phyloP scores from a whole-genome alignment of 2,797 vertebrate species.

The Orestias chungarensis region DNA sequence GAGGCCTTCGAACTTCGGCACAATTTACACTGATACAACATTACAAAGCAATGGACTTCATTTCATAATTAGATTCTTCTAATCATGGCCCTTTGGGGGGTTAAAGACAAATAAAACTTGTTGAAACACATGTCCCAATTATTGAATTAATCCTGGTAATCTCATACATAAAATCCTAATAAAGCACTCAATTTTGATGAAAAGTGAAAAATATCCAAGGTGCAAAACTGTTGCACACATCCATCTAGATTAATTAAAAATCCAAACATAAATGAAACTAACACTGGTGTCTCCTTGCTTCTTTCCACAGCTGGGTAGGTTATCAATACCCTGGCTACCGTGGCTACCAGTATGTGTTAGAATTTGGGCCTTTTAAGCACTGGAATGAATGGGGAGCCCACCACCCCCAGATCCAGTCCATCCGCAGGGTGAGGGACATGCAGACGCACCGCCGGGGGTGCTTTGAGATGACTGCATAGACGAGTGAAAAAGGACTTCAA shows the following conservation, averaged over 20 bases:
- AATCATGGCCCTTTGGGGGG: no score
- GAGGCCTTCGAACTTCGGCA: not conserved
- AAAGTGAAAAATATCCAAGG: not conserved
- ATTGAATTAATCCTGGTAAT: not conserved
- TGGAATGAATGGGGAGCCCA: conserved; percentile 87
- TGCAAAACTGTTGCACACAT: not conserved
- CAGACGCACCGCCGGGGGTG: conserved; percentile 84
- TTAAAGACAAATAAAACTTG: not conserved
- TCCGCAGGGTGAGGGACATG: conserved; percentile 86
- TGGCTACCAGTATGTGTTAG: conserved; percentile 86
- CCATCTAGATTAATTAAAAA: not conserved
- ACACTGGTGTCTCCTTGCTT: conserved; percentile 12
- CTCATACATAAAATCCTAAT: not conserved
- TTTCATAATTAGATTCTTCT: not conserved
- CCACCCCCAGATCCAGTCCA: conserved; percentile 86
- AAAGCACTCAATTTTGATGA: not conserved
- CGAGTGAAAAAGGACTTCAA: conserved; percentile 30
- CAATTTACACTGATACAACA: not conserved
- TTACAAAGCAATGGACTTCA: not conserved
- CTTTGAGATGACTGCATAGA: conserved; percentile 79
- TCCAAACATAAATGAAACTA: no score
- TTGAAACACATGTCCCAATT: not conserved
- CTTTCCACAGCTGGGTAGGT: conserved; percentile 82
- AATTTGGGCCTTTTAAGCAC: conserved; percentile 82
- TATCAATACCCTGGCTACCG: conserved; percentile 89